phyloP scores from a whole-genome alignment of 2,888 invertebrate genomes.

The Ophioninae sp. region DNA sequence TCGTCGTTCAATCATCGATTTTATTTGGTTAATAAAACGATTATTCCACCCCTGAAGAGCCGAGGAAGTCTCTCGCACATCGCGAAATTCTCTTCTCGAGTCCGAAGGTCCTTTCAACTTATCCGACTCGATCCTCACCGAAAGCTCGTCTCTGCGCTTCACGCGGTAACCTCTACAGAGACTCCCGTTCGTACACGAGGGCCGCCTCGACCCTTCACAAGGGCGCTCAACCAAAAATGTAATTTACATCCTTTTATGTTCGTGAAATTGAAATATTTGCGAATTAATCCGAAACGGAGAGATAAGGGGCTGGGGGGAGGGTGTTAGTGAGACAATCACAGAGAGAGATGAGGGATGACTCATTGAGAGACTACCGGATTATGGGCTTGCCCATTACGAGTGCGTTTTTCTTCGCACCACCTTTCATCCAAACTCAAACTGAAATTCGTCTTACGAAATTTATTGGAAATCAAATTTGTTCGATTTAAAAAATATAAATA shows the following conservation, averaged over 20 bases:
- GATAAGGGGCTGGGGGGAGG: neutral
- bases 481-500: too few relatives aligned
- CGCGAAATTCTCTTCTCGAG: slow-evolving; percentile 54
- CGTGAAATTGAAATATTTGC: slow-evolving; percentile 81
- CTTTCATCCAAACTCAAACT: neutral
- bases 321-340: neutral
- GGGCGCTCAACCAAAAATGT: slow-evolving; percentile 80
- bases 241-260: slow-evolving; percentile 81
- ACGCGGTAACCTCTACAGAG: slow-evolving; percentile 39
- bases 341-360: neutral
- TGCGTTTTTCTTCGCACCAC: slow-evolving; percentile 29
- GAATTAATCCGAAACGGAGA: slow-evolving; percentile 74
- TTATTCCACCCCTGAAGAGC: slow-evolving; percentile 60
- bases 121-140: slow-evolving; percentile 62
- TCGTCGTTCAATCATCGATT: slow-evolving; percentile 79
- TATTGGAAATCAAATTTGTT: too few relatives aligned
- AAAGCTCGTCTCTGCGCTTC: slow-evolving; percentile 66
- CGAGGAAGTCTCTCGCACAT: slow-evolving; percentile 32
- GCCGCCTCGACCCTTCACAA: slow-evolving; percentile 62
- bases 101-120: slow-evolving; percentile 45
- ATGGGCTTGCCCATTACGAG: slow-evolving; percentile 66
- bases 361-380: slow-evolving; percentile 68
- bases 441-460: too few relatives aligned
- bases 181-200: slow-evolving; percentile 32
- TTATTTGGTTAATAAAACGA: slow-evolving; percentile 81